A percentile compares a stretch with the other conserved stretches of the same genome.
Evolutionary conservation across 1,140 invertebrate species (phyloP).

Genomic region (Venturia canescens): DNA sequence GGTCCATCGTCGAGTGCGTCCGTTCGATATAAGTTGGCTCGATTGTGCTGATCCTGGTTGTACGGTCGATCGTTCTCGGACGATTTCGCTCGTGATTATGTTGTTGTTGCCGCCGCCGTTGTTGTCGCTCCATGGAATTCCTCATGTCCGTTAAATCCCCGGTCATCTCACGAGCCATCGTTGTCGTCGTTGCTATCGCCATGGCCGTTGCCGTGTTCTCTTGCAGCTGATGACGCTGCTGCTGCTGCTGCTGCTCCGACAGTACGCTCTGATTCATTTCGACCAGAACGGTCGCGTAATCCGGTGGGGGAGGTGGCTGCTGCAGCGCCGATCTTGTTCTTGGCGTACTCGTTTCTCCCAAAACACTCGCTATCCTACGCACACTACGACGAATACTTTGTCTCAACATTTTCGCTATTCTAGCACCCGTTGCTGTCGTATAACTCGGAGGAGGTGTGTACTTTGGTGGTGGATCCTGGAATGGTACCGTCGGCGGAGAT

Average conservation of each 20-base stretch:
- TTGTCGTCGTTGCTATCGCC: too few species aligned
- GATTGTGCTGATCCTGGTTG: conserved; percentile 51
- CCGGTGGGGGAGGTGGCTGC: conserved; percentile 80
- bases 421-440: conserved; percentile 90
- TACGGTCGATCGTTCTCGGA: conserved; percentile 68
- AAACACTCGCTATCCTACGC: conserved; percentile 79
- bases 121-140: not conserved
- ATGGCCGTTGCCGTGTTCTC: too few species aligned
- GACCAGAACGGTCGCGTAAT: conserved; percentile 81
- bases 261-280: conserved; percentile 77
- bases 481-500: conserved; percentile 51
- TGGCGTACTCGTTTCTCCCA: conserved; percentile 71
- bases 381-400: conserved; percentile 90
- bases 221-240: too few species aligned
- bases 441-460: conserved; percentile 95
- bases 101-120: not conserved
- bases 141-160: conserved; percentile 54
- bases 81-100: conserved; percentile 52
- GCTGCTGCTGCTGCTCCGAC: conserved; percentile 50
- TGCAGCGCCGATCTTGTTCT: conserved; percentile 68
- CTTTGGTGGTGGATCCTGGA: conserved; percentile 92
- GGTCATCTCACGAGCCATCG: conserved; percentile 50
- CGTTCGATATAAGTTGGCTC: conserved; percentile 48
- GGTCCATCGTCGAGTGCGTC: conserved; percentile 57
- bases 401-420: conserved; percentile 87